Percentiles rank a stretch among this genome's conserved stretches.
Evolutionary conservation across 2,113 vertebrate species (phyloP).

Genomic region (Peucedramus taeniatus): DNA sequence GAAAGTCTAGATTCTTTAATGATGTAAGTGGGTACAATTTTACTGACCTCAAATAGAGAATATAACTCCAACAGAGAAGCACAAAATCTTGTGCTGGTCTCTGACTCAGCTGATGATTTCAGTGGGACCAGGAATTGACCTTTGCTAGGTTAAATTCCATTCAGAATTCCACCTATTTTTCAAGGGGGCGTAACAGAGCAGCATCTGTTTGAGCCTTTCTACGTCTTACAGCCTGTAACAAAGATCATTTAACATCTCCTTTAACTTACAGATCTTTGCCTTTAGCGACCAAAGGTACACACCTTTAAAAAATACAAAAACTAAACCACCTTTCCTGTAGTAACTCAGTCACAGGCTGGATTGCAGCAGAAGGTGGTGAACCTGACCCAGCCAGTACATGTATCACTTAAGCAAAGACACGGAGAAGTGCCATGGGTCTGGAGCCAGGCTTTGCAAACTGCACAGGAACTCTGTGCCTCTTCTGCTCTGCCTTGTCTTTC

Average conservation of each 20-base stretch:
- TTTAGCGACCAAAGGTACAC: neutral
- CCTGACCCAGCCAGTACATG: neutral
- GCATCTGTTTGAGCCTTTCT: slow-evolving; percentile 25
- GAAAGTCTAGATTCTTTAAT: neutral
- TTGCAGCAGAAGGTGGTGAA: neutral
- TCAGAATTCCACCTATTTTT: neutral
- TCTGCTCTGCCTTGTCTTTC: neutral
- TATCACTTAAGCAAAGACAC: neutral
- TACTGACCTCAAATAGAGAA: neutral
- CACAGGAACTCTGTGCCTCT: neutral
- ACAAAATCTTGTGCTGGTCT: neutral
- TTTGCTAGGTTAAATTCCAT: neutral
- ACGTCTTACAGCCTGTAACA: neutral
- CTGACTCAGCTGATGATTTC: neutral
- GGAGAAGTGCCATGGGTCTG: neutral
- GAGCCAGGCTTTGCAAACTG: neutral
- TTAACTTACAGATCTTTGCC: neutral
- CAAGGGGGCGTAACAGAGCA: neutral
- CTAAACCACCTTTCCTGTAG: neutral
- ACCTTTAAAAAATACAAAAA: neutral
- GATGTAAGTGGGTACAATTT: neutral
- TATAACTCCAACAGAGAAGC: neutral
- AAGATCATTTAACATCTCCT: neutral
- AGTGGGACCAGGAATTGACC: neutral
- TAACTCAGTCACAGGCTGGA: neutral